Evolutionary conservation across 2,113 vertebrate genomes (phyloP), one percentile per base, ranked within the genome.

Genomic region (Cochlearius cochlearius): DNA sequence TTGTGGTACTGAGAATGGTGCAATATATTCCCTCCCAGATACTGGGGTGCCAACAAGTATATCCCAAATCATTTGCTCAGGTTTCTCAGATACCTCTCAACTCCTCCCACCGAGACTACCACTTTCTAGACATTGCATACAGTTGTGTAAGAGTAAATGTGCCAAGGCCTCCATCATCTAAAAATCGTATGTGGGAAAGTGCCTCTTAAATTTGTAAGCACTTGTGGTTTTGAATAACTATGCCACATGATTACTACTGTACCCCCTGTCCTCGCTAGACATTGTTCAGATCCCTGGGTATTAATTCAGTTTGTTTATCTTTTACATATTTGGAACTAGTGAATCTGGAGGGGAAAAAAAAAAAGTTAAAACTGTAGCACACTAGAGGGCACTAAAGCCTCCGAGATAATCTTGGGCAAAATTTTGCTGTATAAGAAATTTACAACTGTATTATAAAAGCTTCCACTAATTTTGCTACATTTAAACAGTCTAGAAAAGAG

Each of bases 341-440:
- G 26, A 75, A 66, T 52, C 3, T 3, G 15, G 21, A 23, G 22
- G n/a, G n/a, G n/a, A 5, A 10, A 47, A 59, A 68, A 58, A n/a
- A 76, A 30, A 23, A 71, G 29, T 25, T 82, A 41, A 63, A 74
- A 90, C 52, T 83, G 63, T 56, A 94, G 34, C 82, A 87, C 97
- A 96, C 96, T 97, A 98, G 98, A 97, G 97, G 97, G 97, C 97
- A 97, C 94, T 97, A 94, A 77, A 92, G 86, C 73, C 87, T 93
- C 66, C 79, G 1, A 88, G 43, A 97, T 94, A 47, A 56, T 66
- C 34, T 6, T 64, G 50, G 36, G 36, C 7, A 80, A 92, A 71
- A 52, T 55, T 83, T 80, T 72, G 38, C 25, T 43, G 20, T 66
- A 2, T n/a, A n/a, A 39, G 41, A 9, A 29, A 63, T 2, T 58